These are phyloP conservation scores for Lepidothrix coronata DNA, from an alignment of 2,113 vertebrate genomes.

Conservation along the genomic window DNA sequence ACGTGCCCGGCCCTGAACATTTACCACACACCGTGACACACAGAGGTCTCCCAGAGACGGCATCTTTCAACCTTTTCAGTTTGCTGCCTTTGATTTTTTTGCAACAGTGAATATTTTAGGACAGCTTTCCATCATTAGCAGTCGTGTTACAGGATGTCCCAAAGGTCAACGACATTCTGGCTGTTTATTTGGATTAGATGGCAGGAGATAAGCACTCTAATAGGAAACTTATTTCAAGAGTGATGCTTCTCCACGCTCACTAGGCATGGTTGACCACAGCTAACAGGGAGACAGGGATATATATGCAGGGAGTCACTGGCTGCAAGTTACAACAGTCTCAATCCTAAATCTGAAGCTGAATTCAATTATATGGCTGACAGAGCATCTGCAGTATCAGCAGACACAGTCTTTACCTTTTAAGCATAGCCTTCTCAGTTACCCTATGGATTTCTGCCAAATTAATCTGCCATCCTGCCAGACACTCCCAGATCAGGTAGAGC, in stretches of 20 bases:
- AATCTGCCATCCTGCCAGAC: not conserved
- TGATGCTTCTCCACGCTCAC: not conserved
- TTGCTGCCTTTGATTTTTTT: conserved; percentile 38
- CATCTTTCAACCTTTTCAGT: not conserved
- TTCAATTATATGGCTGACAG: conserved; percentile 2
- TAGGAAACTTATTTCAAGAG: not conserved
- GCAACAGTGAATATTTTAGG: not conserved
- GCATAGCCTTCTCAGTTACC: conserved; percentile 1
- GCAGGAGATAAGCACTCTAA: not conserved
- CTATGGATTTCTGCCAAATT: not conserved
- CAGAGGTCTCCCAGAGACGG: not conserved
- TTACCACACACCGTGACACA: not conserved
- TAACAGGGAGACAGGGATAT: not conserved
- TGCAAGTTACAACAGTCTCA: not conserved
- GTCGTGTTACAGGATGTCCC: not conserved
- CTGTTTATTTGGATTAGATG: conserved; percentile 18
- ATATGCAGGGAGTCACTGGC: not conserved
- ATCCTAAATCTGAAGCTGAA: not conserved
- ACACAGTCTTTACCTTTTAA: not conserved
- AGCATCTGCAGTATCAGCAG: conserved; percentile 39
- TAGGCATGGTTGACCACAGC: not conserved
- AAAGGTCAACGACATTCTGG: not conserved
- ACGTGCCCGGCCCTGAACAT: not conserved
- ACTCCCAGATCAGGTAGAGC: conserved; percentile 38
- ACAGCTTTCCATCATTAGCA: conserved; percentile 10